phyloP scores from a whole-genome alignment of 2,113 vertebrate species.

The Ancistrus triradiatus region DNA sequence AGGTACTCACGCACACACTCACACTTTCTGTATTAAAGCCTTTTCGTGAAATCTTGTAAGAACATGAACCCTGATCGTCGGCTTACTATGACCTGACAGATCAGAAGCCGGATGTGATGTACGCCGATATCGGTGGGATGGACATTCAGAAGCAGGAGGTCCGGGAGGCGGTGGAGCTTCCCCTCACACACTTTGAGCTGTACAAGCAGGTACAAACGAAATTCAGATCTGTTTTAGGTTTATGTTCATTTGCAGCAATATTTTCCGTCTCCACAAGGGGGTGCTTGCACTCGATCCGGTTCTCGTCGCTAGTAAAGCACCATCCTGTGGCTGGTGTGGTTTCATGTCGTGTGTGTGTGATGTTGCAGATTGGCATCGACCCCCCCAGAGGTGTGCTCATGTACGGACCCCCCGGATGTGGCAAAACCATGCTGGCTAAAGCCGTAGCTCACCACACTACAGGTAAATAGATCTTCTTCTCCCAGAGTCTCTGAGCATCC shows the following conservation, averaged over 20 bases:
- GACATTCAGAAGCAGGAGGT: conserved; percentile 98
- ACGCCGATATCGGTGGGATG: conserved; percentile 93
- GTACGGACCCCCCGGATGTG: conserved; percentile 91
- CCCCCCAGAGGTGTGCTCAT: conserved; percentile 89
- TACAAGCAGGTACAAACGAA: conserved; percentile 85
- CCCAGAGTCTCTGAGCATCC: no score
- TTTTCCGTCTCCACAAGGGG: no score
- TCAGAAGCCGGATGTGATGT: conserved; percentile 94
- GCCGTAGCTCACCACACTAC: conserved; percentile 94
- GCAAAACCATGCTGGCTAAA: conserved; percentile 94
- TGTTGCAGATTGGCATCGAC: conserved; percentile 84
- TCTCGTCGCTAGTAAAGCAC: no score
- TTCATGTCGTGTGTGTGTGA: background rate
- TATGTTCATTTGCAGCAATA: background rate
- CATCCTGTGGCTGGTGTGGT: no score
- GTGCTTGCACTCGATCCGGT: no score
- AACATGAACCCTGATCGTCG: no score
- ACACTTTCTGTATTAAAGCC: no score
- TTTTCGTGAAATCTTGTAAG: no score
- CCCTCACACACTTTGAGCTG: conserved; percentile 92
- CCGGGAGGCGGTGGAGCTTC: conserved; percentile 89
- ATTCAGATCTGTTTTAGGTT: background rate
- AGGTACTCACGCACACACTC: no score
- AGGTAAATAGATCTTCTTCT: no score
- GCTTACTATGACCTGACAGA: conserved; percentile 67